Conservation (phyloP, 2,113 vertebrate species). For the Neolamprologus tretocephalus region DNA sequence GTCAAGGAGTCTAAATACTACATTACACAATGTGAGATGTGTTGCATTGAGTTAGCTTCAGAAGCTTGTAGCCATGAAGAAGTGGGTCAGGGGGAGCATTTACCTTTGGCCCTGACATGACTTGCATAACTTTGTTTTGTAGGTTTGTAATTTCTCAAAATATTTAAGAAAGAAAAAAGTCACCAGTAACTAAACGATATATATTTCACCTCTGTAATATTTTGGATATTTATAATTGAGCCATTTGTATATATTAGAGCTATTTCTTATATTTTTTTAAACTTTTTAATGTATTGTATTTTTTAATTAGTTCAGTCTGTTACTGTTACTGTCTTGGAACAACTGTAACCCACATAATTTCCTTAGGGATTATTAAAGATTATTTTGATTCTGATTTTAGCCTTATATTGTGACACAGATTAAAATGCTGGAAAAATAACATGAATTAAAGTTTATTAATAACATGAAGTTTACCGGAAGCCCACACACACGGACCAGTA, state of each 20-base stretch:
- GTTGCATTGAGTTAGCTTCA: neutral
- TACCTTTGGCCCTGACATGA: neutral
- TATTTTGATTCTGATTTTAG: neutral
- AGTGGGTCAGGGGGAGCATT: neutral
- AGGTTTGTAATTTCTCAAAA: neutral
- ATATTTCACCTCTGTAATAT: neutral
- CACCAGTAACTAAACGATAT: neutral
- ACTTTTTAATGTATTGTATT: neutral
- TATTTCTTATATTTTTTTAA: neutral
- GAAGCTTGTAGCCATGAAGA: neutral
- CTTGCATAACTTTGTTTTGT: neutral
- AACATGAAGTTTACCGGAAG: no score
- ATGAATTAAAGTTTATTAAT: neutral
- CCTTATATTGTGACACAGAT: neutral
- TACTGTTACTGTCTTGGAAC: neutral
- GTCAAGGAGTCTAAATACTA: neutral
- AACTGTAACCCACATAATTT: neutral
- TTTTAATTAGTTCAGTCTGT: neutral
- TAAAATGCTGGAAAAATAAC: neutral
- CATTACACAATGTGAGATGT: neutral
- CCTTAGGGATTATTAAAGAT: neutral
- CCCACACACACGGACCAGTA: no score
- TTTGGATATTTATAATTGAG: neutral
- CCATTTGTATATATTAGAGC: neutral
- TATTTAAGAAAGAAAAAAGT: neutral